A percentile compares a stretch with the other conserved stretches of the same genome.
Evolutionary conservation across 2,113 vertebrate genomes (phyloP).

Genomic region (Heterocephalus glaber): DNA sequence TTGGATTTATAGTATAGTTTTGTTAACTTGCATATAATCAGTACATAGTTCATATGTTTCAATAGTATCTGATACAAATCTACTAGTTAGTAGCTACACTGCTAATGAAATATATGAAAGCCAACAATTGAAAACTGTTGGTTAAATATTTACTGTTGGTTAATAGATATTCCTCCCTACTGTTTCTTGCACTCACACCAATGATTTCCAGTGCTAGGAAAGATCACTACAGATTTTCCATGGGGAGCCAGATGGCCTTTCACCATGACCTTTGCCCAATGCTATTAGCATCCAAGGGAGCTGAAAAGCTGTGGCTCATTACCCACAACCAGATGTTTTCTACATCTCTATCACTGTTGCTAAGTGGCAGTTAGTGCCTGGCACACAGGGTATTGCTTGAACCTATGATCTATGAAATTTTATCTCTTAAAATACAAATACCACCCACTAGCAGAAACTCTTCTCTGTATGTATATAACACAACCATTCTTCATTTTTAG

Average conservation of each 20-base stretch:
- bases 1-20: background rate
- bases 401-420: constrained; percentile 75
- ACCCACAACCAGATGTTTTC: constrained; percentile 79
- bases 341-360: constrained; percentile 70
- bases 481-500: constrained; percentile 43
- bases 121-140: background rate
- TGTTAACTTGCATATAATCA: background rate
- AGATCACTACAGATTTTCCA: constrained; percentile 6
- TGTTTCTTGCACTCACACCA: background rate
- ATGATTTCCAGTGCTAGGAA: constrained; percentile 10
- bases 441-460: constrained; percentile 45
- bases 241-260: constrained; percentile 76
- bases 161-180: constrained; percentile 44
- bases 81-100: background rate
- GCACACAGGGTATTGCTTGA: constrained; percentile 72
- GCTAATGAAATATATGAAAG: background rate
- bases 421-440: constrained; percentile 74
- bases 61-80: background rate
- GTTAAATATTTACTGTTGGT: constrained; percentile 45
- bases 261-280: constrained; percentile 75
- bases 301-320: constrained; percentile 76
- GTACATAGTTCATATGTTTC: background rate
- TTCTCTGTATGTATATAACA: constrained; percentile 43
- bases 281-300: constrained; percentile 75
- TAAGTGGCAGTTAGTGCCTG: constrained; percentile 77